Base-by-base conservation (phyloP, 2,888 invertebrate species). In the Harpalus rufipes region DNA sequence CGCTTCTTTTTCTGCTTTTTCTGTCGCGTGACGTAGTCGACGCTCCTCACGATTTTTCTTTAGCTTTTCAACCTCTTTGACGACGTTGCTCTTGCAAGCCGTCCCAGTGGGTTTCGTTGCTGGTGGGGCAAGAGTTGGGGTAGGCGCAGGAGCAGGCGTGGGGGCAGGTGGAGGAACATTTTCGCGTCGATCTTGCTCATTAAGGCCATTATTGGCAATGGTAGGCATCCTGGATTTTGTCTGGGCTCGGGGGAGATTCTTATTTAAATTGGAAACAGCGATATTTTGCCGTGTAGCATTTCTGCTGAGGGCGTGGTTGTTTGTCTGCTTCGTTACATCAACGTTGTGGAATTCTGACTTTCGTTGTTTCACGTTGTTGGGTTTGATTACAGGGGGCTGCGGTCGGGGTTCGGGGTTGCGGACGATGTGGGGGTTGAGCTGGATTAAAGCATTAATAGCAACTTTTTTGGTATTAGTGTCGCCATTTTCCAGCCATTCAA, bases 401-500 rank as follows among this genome's bases (percentile, higher is more conserved):
- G 56, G 56, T n/a, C 12, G 72, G 41, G 72, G 16, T 44, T 44
- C 44, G 18, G 44, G 16, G 12, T 58, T 25, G 14, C 61, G 59
- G 25, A 80, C 39, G 8, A 80, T 39, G 89, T 97, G 96, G 56
- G 97, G 97, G 93, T 98, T 98, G 87, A 98, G 93, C 81, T 96
- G 94, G 88, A 97, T 93, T 90, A 98, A 96, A 86, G 96, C 95
- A 89, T 97, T 97, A 91, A 98, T 94, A 92, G 98, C 98, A 90
- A 98, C 96, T 94, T 99, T 99, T 93, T 99, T 99, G 89, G 99
- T 99, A 92, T 99, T 99, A 79, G 99, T 99, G 93, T 99, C 99
- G 87, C 98, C 98, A 88, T 96, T 95, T 92, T 99, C 99, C 92
- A 97, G 98, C 99, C 99, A 99, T 93, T 99, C 99, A 87, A 99